Conservation (phyloP, 2,797 vertebrate species). For the Coregonus ussuriensis region DNA sequence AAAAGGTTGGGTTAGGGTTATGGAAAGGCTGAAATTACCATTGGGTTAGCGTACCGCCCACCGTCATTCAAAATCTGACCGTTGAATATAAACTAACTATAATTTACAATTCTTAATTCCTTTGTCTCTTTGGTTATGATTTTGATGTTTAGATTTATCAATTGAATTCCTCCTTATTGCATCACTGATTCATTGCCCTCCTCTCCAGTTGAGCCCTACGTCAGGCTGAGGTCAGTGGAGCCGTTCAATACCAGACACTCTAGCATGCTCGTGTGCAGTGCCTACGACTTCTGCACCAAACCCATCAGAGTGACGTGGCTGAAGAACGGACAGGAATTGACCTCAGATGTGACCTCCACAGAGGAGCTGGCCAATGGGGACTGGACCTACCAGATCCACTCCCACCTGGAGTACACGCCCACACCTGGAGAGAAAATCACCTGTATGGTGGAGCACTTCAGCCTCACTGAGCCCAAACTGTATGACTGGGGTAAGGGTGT, state of each 20-base stretch:
- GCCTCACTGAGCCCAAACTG: neutral
- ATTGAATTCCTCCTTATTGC: no score
- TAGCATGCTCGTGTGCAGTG: conserved; percentile 67
- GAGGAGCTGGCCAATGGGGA: no score
- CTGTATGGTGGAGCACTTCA: no score
- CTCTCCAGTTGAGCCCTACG: conserved; percentile 52
- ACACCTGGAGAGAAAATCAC: no score
- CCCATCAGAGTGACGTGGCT: conserved; percentile 67
- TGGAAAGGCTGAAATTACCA: neutral
- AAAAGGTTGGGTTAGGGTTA: neutral
- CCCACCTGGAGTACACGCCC: no score
- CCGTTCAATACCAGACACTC: conserved; percentile 20
- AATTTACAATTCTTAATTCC: neutral
- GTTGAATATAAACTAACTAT: neutral
- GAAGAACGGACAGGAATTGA: conserved; percentile 55
- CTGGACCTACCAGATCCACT: no score
- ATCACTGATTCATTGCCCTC: neutral
- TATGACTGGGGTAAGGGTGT: conserved; percentile 66
- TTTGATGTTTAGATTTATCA: neutral
- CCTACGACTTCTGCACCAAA: conserved; percentile 73
- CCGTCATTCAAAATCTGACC: neutral
- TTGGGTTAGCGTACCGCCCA: neutral
- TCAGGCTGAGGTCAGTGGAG: conserved; percentile 48
- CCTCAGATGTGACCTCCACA: conserved; percentile 16
- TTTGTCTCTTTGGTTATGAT: neutral